Conservation (phyloP, 1,140 invertebrate species). For the Pomphorhynchus laevis region DNA sequence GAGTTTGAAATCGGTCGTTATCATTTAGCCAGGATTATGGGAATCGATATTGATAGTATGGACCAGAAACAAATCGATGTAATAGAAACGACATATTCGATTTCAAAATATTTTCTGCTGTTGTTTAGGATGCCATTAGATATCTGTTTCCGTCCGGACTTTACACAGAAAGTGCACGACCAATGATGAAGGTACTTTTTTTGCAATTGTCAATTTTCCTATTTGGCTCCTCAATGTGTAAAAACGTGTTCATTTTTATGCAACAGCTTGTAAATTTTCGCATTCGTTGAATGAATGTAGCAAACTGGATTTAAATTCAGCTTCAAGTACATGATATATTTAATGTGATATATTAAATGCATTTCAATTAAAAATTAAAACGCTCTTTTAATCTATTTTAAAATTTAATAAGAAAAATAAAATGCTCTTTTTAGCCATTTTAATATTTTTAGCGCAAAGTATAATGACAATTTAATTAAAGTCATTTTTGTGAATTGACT, state of each 20-base stretch:
- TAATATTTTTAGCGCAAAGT: no score
- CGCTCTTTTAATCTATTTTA: not conserved
- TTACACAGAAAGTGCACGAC: constrained; percentile 38
- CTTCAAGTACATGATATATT: not conserved
- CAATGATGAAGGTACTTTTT: constrained; percentile 31
- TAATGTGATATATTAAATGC: not conserved
- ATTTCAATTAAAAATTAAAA: not conserved
- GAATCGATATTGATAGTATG: constrained; percentile 44
- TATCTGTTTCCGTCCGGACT: constrained; percentile 68
- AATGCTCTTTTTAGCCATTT: not conserved
- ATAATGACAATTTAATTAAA: no score
- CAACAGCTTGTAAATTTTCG: not conserved
- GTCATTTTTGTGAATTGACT: no score
- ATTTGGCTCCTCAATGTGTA: not conserved
- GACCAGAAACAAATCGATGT: constrained; percentile 52
- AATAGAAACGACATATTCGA: constrained; percentile 14
- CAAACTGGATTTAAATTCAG: not conserved
- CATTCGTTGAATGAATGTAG: not conserved
- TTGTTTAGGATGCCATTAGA: constrained; percentile 36
- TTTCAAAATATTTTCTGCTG: constrained; percentile 3
- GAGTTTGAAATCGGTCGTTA: constrained; percentile 60
- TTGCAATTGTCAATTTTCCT: not conserved
- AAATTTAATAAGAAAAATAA: not conserved
- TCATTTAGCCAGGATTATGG: constrained; percentile 94
- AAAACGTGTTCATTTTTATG: not conserved